Evolutionary conservation across 2,888 invertebrate genomes (phyloP), one percentile per base, ranked within the genome.

Genomic region (Linnaemya vulpina): DNA sequence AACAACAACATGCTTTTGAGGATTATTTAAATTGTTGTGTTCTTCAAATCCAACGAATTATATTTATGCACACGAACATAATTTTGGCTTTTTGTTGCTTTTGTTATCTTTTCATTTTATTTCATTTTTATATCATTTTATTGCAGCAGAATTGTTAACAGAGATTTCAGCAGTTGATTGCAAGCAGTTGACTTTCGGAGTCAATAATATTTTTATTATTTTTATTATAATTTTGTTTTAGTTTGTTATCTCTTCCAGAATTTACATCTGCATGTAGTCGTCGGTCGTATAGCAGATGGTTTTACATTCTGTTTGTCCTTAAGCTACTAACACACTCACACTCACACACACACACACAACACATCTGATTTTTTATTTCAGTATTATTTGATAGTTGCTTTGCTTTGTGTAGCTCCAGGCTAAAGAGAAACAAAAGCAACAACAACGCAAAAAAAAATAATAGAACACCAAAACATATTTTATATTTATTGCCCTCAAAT

Each of bases 151-250:
- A 67, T 67, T 30, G 40, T 76, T 67, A 67, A n/a, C 20, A 55
- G 53, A 65, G 65, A 55, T 76, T 75, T 40, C 9, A 63, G 51
- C 51, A 63, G 17, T 74, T 75, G 63, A 75, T 65, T 53, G 15
- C 30, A 3, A 76, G 43, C 65, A 76, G 30, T 58, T 67, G 76
- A 76, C 55, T 58, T 55, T 53, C n/a, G 43, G 46, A 58, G 76
- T 46, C 55, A 73, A 60, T 60, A 67, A 55, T 43, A 75, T 55
- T 43, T n/a, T 5, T 63, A 2, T 58, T 3, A 13, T 25, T 15
- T 51, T 51, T 20, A 13, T 46, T 51, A 9, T 17, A 20, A 15
- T 15, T 46, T 22, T 5, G n/a, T 38, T 62, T 22, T 38, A 62
- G 43, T 20, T 22, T 51, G 22, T 58, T 35, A 35, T 15, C 9